A percentile compares a stretch with the other conserved stretches of the same genome.
Evolutionary conservation across 2,113 vertebrate species (phyloP).

Genomic region (Sapajus apella): DNA sequence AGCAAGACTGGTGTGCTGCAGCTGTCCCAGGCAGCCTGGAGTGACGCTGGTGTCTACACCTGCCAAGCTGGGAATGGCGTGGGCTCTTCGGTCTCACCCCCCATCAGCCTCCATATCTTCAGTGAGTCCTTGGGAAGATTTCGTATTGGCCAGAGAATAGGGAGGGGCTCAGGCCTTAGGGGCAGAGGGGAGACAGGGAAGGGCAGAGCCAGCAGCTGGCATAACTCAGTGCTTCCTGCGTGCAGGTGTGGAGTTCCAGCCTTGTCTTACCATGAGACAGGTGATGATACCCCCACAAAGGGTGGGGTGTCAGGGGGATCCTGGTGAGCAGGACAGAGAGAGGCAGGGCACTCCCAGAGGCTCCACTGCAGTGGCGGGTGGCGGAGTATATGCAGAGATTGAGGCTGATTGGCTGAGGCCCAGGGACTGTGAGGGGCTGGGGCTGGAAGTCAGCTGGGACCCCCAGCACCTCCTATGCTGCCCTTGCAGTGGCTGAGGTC

Average conservation of each 20-base stretch:
- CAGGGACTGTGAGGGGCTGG: neutral
- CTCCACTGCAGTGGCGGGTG: accelerated
- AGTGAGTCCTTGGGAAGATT: conserved; percentile 78
- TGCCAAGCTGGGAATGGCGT: conserved; percentile 74
- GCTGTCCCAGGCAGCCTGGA: neutral
- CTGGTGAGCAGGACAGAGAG: neutral
- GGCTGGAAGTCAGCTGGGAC: accelerated
- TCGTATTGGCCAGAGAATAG: neutral
- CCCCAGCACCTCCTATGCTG: accelerated
- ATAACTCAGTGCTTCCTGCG: neutral
- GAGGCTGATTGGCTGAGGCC: neutral
- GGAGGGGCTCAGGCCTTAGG: neutral
- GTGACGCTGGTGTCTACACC: conserved; percentile 79
- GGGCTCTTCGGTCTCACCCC: neutral
- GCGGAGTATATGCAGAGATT: neutral
- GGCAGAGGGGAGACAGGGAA: neutral
- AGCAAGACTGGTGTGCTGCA: neutral
- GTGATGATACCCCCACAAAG: neutral
- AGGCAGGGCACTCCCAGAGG: neutral
- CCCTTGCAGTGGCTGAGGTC: conserved; percentile 71
- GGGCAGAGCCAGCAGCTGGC: neutral
- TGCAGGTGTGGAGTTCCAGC: neutral
- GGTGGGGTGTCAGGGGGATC: neutral
- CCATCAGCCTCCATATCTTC: conserved; percentile 73
- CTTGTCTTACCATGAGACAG: neutral